A percentile compares a stretch with the other conserved stretches of the same genome.
These are phyloP conservation scores for Tuberolachnus salignus DNA, from an alignment of 2,888 invertebrate genomes.

Conservation along the genomic window DNA sequence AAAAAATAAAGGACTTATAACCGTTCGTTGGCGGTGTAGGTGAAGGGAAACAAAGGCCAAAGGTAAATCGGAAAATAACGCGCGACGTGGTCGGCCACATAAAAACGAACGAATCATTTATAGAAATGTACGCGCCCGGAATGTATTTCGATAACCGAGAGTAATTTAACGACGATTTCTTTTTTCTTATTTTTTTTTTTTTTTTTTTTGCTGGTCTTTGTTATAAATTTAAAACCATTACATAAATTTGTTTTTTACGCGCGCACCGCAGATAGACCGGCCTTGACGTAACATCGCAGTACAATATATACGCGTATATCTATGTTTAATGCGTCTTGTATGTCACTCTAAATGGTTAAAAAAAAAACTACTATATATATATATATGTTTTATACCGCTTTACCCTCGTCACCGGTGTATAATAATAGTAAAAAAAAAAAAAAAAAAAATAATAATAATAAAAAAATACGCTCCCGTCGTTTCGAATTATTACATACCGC, in stretches of 20 bases:
- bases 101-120: neutral
- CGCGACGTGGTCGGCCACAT: neutral
- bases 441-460: too few species aligned
- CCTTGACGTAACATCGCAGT: conserved; percentile 14
- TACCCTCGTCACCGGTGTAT: conserved; percentile 7
- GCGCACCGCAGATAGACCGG: neutral
- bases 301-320: neutral
- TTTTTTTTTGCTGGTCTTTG: neutral
- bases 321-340: neutral
- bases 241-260: neutral
- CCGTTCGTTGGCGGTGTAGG: too few species aligned
- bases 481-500: conserved; percentile 1
- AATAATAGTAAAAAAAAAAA: too few species aligned
- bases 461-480: neutral
- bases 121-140: neutral
- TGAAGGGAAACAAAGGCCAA: too few species aligned
- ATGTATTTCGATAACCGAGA: neutral
- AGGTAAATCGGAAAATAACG: too few species aligned
- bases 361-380: conserved; percentile 25
- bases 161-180: neutral
- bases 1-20: too few species aligned
- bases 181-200: neutral
- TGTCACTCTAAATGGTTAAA: conserved; percentile 34
- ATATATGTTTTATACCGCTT: too few species aligned
- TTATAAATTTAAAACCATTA: conserved; percentile 12